Evolutionary conservation across 2,888 invertebrate genomes (phyloP).

Genomic region (Petrolisthes manimaculis): DNA sequence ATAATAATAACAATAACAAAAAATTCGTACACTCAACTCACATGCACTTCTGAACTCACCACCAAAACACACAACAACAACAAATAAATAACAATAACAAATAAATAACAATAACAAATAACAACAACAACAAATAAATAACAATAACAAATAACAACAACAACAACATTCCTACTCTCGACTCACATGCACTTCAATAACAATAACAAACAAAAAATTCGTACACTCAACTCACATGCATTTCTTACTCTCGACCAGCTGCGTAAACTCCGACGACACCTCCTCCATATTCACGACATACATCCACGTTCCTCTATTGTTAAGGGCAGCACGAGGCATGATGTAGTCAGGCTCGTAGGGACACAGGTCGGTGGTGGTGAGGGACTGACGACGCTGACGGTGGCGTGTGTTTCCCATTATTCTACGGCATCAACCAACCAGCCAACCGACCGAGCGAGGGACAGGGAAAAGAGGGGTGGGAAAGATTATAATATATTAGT

Average conservation of each 20-base stretch:
- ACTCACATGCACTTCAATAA: too few relatives aligned
- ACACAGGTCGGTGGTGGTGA: constrained; percentile 74
- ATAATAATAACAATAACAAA: too few relatives aligned
- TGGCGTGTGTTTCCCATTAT: constrained; percentile 32
- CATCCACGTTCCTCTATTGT: constrained; percentile 88
- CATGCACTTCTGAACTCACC: constrained; percentile 87
- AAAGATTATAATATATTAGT: too few relatives aligned
- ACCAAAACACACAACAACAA: too few relatives aligned
- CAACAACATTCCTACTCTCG: too few relatives aligned
- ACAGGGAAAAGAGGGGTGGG: neutral
- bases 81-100: too few relatives aligned
- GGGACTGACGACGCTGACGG: constrained; percentile 59
- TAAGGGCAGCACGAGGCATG: constrained; percentile 85
- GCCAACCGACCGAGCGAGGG: neutral
- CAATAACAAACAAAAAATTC: too few relatives aligned
- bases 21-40: too few relatives aligned
- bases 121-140: too few relatives aligned
- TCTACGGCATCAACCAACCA: too few relatives aligned
- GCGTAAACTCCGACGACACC: constrained; percentile 79
- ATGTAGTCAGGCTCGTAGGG: constrained; percentile 80
- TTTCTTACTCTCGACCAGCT: constrained; percentile 84
- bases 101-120: too few relatives aligned
- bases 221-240: constrained; percentile 84
- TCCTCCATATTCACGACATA: constrained; percentile 87
- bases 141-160: too few relatives aligned